These are phyloP conservation scores for Sebastes hubbsi DNA, from an alignment of 2,797 vertebrate species.

Conservation along the genomic window DNA sequence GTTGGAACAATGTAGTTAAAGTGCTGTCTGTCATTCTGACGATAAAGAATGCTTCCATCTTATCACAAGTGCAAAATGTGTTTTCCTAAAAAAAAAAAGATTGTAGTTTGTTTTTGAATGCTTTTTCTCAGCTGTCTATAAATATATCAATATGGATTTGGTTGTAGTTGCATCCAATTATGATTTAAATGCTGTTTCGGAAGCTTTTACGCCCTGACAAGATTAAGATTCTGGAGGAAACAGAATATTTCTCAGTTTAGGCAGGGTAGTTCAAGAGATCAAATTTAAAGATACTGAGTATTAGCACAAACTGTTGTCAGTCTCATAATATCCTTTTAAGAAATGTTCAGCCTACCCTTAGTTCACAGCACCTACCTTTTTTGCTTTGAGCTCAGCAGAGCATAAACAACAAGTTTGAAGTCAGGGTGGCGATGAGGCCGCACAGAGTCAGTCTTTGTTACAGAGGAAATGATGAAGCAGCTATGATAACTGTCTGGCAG, in stretches of 20 bases:
- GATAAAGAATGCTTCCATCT: background rate
- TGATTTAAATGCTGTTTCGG: background rate
- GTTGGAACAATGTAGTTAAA: background rate
- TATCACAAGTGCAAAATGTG: background rate
- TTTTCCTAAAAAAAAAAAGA: background rate
- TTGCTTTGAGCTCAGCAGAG: background rate
- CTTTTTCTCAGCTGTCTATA: background rate
- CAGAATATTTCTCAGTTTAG: background rate
- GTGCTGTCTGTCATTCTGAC: background rate
- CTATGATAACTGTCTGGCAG: constrained; percentile 55
- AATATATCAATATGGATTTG: constrained; percentile 14
- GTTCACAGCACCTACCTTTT: background rate
- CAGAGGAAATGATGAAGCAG: constrained; percentile 53
- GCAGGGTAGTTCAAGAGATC: background rate
- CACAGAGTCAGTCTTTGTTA: constrained; percentile 25
- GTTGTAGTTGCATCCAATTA: background rate
- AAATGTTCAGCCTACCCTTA: background rate
- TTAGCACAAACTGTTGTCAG: background rate
- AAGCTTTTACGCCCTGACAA: background rate
- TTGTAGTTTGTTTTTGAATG: background rate
- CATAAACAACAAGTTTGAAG: constrained; percentile 12
- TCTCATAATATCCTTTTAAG: background rate
- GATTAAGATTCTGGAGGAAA: background rate
- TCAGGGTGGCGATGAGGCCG: background rate
- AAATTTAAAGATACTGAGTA: background rate